Percentiles rank a stretch among this genome's conserved stretches.
phyloP scores from a whole-genome alignment of 2,797 vertebrate genomes.

The Gila robusta region DNA sequence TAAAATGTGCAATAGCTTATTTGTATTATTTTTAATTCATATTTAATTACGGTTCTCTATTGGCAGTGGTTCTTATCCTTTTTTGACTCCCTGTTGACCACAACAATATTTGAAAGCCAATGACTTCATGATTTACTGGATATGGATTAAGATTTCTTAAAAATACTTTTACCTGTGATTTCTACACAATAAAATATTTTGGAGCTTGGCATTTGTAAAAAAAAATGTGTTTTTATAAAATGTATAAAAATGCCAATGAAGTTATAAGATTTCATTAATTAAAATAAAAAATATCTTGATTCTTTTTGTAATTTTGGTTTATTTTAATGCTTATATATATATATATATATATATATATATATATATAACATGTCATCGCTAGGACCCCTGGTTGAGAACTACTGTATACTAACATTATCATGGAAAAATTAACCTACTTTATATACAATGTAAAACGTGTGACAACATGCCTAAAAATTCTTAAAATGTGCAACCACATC shows the following conservation, averaged over 20 bases:
- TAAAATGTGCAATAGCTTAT: not conserved
- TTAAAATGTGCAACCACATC: not conserved
- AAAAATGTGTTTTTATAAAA: not conserved
- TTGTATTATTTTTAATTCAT: not conserved
- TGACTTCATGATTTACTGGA: not conserved
- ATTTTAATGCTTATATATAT: too few species aligned
- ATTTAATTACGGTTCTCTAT: too few species aligned
- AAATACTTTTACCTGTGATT: not conserved
- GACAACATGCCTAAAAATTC: not conserved
- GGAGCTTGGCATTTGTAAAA: not conserved
- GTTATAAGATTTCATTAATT: too few species aligned
- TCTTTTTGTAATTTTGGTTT: too few species aligned
- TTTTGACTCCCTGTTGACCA: not conserved
- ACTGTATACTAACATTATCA: too few species aligned
- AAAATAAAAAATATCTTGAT: too few species aligned
- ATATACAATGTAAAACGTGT: not conserved
- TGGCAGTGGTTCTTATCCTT: not conserved
- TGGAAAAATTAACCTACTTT: not conserved
- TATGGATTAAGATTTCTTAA: not conserved
- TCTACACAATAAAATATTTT: not conserved
- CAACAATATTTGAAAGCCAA: not conserved
- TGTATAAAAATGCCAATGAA: too few species aligned
- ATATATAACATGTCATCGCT: too few species aligned
- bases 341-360: too few species aligned
- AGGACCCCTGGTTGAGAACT: not conserved